A percentile compares a stretch with the other conserved stretches of the same genome.
Conservation (phyloP, 2,113 vertebrate genomes). For the Sigmodon hispidus region DNA sequence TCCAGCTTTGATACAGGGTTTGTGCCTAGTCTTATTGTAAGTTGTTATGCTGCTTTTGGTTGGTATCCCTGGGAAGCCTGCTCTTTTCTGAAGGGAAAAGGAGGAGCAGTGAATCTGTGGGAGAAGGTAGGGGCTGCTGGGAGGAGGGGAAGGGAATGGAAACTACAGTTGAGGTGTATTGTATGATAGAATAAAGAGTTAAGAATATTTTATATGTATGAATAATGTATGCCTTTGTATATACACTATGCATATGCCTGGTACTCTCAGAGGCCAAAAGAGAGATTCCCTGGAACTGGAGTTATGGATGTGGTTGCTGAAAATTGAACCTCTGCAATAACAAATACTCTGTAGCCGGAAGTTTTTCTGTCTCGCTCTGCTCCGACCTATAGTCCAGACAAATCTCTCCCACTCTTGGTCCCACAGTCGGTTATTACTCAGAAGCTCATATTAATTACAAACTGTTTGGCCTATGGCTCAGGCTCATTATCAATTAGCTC, state of each 20-base stretch:
- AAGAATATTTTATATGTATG: neutral
- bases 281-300: neutral
- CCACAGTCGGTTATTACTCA: too few relatives aligned
- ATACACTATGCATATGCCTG: neutral
- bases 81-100: neutral
- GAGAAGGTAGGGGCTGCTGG: neutral
- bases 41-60: neutral
- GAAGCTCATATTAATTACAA: too few relatives aligned
- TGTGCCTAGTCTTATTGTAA: neutral
- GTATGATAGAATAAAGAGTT: neutral
- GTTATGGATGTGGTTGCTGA: neutral
- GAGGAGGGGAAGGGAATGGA: neutral
- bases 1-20: neutral
- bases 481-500: too few relatives aligned
- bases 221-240: neutral
- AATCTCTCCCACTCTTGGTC: too few relatives aligned
- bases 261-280: neutral
- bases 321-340: neutral
- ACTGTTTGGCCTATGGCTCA: too few relatives aligned
- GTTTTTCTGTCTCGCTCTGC: too few relatives aligned
- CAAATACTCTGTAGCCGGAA: too few relatives aligned
- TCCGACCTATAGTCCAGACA: too few relatives aligned
- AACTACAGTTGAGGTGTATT: neutral
- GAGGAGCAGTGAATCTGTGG: neutral
- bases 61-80: neutral